Base-by-base conservation (phyloP, 2,888 invertebrate genomes). In the Xestia rhomboidea region DNA sequence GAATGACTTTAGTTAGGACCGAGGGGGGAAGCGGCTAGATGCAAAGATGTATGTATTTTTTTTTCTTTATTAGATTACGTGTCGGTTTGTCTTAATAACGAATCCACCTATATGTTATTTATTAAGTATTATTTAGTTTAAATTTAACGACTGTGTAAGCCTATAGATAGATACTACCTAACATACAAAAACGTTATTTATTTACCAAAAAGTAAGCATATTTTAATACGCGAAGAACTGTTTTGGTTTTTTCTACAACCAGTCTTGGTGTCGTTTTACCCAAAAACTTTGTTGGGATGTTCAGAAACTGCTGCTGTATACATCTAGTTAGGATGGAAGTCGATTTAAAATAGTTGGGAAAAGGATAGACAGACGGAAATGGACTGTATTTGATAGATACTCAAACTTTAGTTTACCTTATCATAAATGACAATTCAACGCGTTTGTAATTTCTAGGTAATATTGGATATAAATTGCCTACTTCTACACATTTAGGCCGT, bases 401-500 rank as follows among this genome's bases (percentile, higher is more conserved):
- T 8, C 41, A 64, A 64, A 27, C 41, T 8, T 41, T 34, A 7
- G 11, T 68, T 67, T 60, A 41, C 21, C 30, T 63, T 69, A 38
- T 46, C 2, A 8, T 54, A 6, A 41, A n/a, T 62, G 70, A 81
- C 79, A 79, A 77, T 77, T 70, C 57, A 46, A 62, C 46, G 70
- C 73, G 66, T 57, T 57, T 27, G 41, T 63, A 54, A 62, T 63
- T 49, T 78, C 27, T 80, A 80, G 66, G 69, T 69, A 24, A 69
- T 76, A 82, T 70, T 54, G 76, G 70, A 67, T 83, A 84, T 46
- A 83, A 79, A 70, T 82, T 15, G 69, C 60, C 78, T 82, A 83
- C 68, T 30, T n/a, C 89, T 89, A 90, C 78, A 72, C 73, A 72
- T 73, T 91, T 91, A 91, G 91, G 91, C 91, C 91, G 88, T 80